Conservation (phyloP, 2,888 invertebrate genomes). For the Brachyopa scutellaris region DNA sequence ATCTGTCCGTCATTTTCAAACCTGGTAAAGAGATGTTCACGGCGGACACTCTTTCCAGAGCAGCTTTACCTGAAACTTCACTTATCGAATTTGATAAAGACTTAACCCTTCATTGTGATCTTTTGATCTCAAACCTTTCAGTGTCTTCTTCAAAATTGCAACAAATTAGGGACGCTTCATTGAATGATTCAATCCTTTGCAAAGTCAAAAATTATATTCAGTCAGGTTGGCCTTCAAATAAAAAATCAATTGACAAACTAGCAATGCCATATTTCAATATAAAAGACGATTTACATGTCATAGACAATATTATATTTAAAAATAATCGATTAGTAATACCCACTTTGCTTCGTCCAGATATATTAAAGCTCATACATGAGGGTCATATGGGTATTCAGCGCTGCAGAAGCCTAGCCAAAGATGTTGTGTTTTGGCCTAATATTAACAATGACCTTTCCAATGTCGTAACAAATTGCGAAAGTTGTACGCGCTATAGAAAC, state of each 20-base stretch:
- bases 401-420: constrained; percentile 43
- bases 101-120: neutral
- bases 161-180: too few relatives aligned
- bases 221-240: too few relatives aligned
- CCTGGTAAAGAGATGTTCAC: constrained; percentile 1
- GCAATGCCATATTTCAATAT: constrained; percentile 2
- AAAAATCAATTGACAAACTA: neutral
- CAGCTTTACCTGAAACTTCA: neutral
- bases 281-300: constrained; percentile 13
- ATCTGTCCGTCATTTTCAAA: neutral
- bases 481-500: too few relatives aligned
- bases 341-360: constrained; percentile 9
- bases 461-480: too few relatives aligned
- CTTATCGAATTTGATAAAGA: neutral
- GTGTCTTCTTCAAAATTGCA: neutral
- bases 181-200: too few relatives aligned
- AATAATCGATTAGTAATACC: constrained; percentile 46
- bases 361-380: constrained; percentile 42
- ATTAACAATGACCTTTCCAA: constrained; percentile 28
- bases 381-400: constrained; percentile 53
- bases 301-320: constrained; percentile 40
- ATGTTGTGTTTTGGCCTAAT: constrained; percentile 59
- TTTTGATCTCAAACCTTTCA: neutral
- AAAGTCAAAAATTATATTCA: too few relatives aligned
- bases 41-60: constrained; percentile 5